Evolutionary conservation across 2,888 invertebrate genomes (phyloP), one percentile per base, ranked within the genome.

Genomic region (Blastobasis lacticolella): DNA sequence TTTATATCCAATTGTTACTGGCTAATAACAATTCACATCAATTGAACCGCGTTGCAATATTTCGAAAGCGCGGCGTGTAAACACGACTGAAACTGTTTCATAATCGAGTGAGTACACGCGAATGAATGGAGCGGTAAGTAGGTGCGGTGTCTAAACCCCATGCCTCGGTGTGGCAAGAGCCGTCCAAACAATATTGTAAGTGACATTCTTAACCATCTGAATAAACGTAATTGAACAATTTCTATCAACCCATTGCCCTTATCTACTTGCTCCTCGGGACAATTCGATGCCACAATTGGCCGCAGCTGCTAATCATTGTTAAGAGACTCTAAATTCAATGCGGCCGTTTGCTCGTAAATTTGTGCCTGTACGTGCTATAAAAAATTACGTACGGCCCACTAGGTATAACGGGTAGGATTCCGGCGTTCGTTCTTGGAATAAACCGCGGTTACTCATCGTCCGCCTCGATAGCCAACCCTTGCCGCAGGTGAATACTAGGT

Each of bases 141-240:
- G 54, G 54, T 49, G 49, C 23, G 23, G 23, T 23, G 23, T 23
- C 23, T 23, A 23, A 23, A 23, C 23, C 23, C 23, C 23, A 23
- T 23, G 48, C 55, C 55, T 65, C 64, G 73, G 73, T 78, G 79
- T 76, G 77, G 79, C 74, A 78, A 81, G 69, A 71, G 64, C 64
- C 62, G 67, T 63, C 68, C 68, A 61, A 62, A 67, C 76, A 68
- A 79, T 80, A 82, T 81, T 82, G 72, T 80, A 80, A 83, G 79
- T 83, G 84, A 85, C 84, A 67, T 77, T 73, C 75, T 76, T 81
- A 85, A 83, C 81, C 78, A 82, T 79, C 81, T 83, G 79, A 82
- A 83, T 78, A 84, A 82, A 81, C 73, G 72, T 79, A 85, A 83
- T 85, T 84, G 84, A 77, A 81, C 81, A 82, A 83, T 82, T 84